Conservation (phyloP, 2,113 vertebrate species). For the Ovibos moschatus region DNA sequence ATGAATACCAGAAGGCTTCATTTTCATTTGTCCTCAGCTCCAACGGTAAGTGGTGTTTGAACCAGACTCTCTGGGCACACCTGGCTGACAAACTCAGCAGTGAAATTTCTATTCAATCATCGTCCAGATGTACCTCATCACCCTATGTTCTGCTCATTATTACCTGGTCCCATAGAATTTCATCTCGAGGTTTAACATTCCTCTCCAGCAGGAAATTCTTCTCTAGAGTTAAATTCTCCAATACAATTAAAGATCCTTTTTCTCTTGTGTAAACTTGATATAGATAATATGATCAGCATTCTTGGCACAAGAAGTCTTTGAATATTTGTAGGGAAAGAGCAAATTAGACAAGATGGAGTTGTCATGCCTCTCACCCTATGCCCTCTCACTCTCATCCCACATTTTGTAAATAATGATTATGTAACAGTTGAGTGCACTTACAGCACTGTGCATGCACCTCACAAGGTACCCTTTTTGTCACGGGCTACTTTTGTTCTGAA, state of each 20-base stretch:
- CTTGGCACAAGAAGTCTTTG: background rate
- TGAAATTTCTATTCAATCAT: background rate
- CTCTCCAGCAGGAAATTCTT: constrained; percentile 25
- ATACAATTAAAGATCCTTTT: constrained; percentile 1
- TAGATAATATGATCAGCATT: background rate
- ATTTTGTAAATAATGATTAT: background rate
- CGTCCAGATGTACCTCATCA: background rate
- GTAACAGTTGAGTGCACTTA: background rate
- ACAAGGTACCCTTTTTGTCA: background rate
- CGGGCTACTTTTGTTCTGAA: background rate
- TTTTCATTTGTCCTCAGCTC: background rate
- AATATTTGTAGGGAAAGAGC: background rate
- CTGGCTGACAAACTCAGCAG: background rate
- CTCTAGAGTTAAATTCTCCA: background rate
- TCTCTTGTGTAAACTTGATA: constrained; percentile 11
- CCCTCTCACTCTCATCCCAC: background rate
- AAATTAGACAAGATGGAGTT: background rate
- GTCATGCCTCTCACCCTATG: background rate
- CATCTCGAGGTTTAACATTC: background rate
- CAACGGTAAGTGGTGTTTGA: background rate
- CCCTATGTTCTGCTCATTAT: background rate
- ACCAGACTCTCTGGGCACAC: background rate
- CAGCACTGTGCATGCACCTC: background rate
- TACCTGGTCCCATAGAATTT: background rate
- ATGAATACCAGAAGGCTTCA: background rate